Conservation (phyloP, 1,140 invertebrate genomes). For the Brachionus asplanchnoidis region DNA sequence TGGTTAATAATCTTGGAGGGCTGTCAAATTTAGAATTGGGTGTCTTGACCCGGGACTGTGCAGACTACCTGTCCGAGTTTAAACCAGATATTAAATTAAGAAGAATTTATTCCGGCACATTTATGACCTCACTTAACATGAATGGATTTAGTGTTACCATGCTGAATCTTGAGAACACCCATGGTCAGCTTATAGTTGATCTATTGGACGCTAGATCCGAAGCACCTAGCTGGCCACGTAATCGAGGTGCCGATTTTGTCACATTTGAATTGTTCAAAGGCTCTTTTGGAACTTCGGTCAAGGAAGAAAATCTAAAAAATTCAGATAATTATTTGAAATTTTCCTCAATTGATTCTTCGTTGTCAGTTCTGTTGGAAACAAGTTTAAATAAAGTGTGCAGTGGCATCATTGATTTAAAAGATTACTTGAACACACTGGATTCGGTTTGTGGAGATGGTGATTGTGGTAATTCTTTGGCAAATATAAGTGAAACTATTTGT, state of each 20-base stretch:
- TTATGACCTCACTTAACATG: conserved; percentile 77
- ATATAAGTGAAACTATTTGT: conserved; percentile 61
- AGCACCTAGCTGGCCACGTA: conserved; percentile 2
- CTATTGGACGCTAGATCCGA: conserved; percentile 56
- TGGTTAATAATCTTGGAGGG: conserved; percentile 76
- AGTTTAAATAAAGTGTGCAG: conserved; percentile 54
- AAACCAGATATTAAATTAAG: conserved; percentile 59
- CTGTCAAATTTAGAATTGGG: conserved; percentile 72
- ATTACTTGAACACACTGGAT: conserved; percentile 67
- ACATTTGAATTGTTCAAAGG: not conserved
- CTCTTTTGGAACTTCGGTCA: not conserved
- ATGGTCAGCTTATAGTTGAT: conserved; percentile 47
- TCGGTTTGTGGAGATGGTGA: conserved; percentile 74
- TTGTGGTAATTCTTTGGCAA: conserved; percentile 68
- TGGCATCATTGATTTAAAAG: conserved; percentile 61
- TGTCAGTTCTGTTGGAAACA: not conserved
- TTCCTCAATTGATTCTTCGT: not conserved
- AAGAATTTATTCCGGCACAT: conserved; percentile 66
- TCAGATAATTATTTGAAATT: conserved; percentile 28
- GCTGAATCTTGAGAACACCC: conserved; percentile 56
- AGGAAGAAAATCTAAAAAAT: not conserved
- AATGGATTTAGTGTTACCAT: conserved; percentile 71
- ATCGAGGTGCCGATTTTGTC: not conserved
- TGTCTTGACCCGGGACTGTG: conserved; percentile 67
- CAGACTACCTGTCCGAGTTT: conserved; percentile 56